Base-by-base conservation (phyloP, 2,113 vertebrate species). In the Asarcornis scutulata region DNA sequence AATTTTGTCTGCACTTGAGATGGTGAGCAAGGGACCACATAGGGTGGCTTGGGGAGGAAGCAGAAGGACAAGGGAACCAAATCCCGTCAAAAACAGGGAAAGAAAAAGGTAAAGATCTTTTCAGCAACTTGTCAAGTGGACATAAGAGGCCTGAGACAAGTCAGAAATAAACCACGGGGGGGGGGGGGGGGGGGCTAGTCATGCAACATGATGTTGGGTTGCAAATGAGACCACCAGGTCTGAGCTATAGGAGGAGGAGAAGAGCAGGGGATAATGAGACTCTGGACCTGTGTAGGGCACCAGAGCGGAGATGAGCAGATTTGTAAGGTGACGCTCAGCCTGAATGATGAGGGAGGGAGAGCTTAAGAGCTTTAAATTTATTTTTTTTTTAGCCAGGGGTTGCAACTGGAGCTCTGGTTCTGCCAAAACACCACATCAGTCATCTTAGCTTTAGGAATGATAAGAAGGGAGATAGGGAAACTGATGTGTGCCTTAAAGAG, bases 321-420 rank as follows among this genome's bases (percentile, higher is more conserved):
- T 50, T 4, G 1, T 27, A 16, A 44, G 0, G 0, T 20, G 46
- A 40, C 2, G 3, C 40, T 44, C 58, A 71, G 67, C 26, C 72
- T 34, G 42, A 36, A 31, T 1, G 17, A 25, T 3, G 22, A 77
- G 38, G 36, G 60, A 79, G 32, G 44, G 31, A 59, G 46, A 66
- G 68, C 29, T 66, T 81, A 59, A 58, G 31, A 75, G 58, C 69
- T 69, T 36, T 2, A 14, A 40, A 76, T 18, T 17, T 3, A 34
- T 42, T 78, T 69, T 59, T 11, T 42, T 78, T 69, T 59, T 11
- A 75, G 38, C 44, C 44, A 75, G 67, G 34, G 68, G 58, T 62
- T 96, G 86, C 88, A 79, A 60, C 32, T 74, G 77, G 38, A 94
- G 66, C 73, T 84, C 69, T 81, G 83, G 60, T 69, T 83, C 85